Conservation (phyloP, 2,797 vertebrate genomes). For the Muscicapa striata region DNA sequence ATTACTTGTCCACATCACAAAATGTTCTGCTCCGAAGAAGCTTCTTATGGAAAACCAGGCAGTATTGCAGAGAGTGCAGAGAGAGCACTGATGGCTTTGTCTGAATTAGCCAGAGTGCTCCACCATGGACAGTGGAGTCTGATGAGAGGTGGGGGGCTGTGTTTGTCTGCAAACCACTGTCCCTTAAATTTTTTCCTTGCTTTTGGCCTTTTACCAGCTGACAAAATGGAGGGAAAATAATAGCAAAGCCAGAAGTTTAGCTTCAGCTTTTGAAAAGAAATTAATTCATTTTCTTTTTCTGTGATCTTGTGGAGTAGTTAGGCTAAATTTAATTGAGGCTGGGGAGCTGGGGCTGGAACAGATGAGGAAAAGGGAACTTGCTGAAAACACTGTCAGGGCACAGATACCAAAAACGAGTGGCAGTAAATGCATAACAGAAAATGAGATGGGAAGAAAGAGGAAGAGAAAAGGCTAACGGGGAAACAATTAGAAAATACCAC, state of each 20-base stretch:
- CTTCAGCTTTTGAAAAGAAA: background rate
- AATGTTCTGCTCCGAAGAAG: background rate
- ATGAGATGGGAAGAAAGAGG: background rate
- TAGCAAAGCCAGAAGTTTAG: background rate
- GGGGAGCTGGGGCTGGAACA: background rate
- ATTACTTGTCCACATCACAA: background rate
- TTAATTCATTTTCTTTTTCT: background rate
- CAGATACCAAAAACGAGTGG: background rate
- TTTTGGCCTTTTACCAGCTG: background rate
- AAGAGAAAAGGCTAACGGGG: background rate
- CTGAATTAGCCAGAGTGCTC: background rate
- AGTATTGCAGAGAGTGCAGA: background rate
- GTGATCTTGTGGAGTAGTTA: background rate
- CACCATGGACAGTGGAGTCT: background rate
- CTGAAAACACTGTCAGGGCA: slow-evolving; percentile 27
- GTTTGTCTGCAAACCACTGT: background rate
- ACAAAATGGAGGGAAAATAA: background rate
- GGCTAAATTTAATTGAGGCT: slow-evolving; percentile 27
- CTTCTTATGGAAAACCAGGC: background rate
- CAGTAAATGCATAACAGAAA: slow-evolving; percentile 31
- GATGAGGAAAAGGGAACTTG: slow-evolving; percentile 13
- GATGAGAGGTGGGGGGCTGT: background rate
- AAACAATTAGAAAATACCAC: slow-evolving; percentile 47
- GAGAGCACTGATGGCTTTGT: background rate
- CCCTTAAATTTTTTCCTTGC: background rate